Evolutionary conservation across 2,888 invertebrate genomes (phyloP).

Genomic region (Lasiommata megera): DNA sequence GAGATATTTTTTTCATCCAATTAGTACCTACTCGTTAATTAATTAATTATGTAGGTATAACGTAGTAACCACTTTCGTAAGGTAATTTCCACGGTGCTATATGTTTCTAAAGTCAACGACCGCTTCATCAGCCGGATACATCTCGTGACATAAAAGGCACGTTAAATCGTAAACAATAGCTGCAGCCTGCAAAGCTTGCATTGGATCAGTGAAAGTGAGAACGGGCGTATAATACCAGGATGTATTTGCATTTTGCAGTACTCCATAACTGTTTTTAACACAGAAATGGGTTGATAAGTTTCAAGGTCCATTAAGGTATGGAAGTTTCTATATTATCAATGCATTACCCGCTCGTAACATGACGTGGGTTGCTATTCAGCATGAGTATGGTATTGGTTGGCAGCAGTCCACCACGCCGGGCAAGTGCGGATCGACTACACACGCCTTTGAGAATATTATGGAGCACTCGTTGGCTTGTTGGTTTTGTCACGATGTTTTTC

Average conservation of each 20-base stretch:
- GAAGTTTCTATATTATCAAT: too few relatives aligned
- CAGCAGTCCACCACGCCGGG: too few relatives aligned
- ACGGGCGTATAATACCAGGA: neutral
- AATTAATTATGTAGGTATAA: slow-evolving; percentile 6
- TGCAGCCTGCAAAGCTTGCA: slow-evolving; percentile 40
- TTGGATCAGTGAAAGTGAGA: slow-evolving; percentile 51
- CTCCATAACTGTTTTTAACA: neutral
- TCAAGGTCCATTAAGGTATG: too few relatives aligned
- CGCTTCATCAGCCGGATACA: slow-evolving; percentile 64
- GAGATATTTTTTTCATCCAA: slow-evolving; percentile 4
- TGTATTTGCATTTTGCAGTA: neutral
- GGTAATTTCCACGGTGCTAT: slow-evolving; percentile 4
- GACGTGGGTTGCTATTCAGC: too few relatives aligned
- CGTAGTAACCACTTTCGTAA: slow-evolving; percentile 4
- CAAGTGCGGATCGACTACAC: too few relatives aligned
- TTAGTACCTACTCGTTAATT: slow-evolving; percentile 10
- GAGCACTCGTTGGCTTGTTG: too few relatives aligned
- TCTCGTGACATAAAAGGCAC: slow-evolving; percentile 55
- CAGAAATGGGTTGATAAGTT: too few relatives aligned
- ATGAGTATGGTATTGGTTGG: too few relatives aligned
- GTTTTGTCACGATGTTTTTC: too few relatives aligned
- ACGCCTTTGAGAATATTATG: too few relatives aligned
- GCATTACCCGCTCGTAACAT: too few relatives aligned
- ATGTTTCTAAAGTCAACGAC: slow-evolving; percentile 49
- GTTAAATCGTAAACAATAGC: slow-evolving; percentile 53